Base-by-base conservation (phyloP, 2,113 vertebrate genomes). In the Rhinolophus sinicus region DNA sequence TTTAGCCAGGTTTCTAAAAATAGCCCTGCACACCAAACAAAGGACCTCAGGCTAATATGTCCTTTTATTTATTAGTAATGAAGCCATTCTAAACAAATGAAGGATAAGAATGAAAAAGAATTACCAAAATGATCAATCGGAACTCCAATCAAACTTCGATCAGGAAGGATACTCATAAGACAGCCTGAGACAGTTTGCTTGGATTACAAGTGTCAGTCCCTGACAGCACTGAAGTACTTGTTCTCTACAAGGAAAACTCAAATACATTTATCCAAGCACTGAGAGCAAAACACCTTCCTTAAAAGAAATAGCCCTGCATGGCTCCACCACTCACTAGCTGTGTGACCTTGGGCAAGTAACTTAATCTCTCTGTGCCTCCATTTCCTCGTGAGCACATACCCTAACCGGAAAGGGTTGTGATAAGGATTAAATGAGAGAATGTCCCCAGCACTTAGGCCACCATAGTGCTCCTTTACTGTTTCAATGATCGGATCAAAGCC, bases 241-340 rank as follows among this genome's bases (percentile, higher is more conserved):
- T 86, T 96, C 65, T 95, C 80, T 77, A 50, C 44, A 90, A 38
- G 40, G 44, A 81, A 96, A 86, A 95, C 62, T 67, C 73, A 95
- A 83, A 93, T 87, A 50, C 13, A 67, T 83, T 64, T 70, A 87
- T 64, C 1, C 18, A 81, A 67, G 28, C 58, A 75, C 75, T 21
- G 28, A 73, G 38, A 12, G 50, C 22, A 35, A 76, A 44, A 94
- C 58, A 47, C 28, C 18, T 72, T 78, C 54, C 52, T 93, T 44
- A 47, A 85, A 81, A 54, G 22, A 65, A 8, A 13, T 6, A 75
- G 67, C 72, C 38, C 15, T 82, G 7, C 33, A 9, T 54, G 24
- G 18, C 8, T 60, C 58, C 5, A 21, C 52, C 21, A 44, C 15
- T 69, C 40, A 82, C n/a, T 15, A 52, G 38, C 60, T 72, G 7